phyloP scores from a whole-genome alignment of 2,888 invertebrate species.

The Schizaphis graminum region DNA sequence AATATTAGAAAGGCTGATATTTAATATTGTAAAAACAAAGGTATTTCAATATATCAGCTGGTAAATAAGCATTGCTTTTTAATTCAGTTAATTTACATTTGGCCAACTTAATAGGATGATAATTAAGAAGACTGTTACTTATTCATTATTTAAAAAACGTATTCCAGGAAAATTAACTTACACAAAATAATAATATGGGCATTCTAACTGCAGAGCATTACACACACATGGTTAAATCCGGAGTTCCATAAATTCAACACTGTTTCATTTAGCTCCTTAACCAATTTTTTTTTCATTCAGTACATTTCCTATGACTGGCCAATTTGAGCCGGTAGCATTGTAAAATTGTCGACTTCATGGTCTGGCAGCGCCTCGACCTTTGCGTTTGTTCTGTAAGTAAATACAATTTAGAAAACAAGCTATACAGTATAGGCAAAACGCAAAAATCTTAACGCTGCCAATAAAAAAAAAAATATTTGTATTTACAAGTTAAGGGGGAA shows the following conservation, averaged over 20 bases:
- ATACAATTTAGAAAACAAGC: slow-evolving; percentile 43
- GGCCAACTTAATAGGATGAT: not conserved
- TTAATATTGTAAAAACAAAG: not conserved
- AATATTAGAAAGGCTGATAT: too few relatives aligned
- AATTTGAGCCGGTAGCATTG: not conserved
- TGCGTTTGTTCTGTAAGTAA: slow-evolving; percentile 52
- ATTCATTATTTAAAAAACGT: not conserved
- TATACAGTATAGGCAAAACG: slow-evolving; percentile 36
- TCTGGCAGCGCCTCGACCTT: slow-evolving; percentile 40
- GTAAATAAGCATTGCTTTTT: not conserved
- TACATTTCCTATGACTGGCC: not conserved
- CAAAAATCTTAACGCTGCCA: slow-evolving; percentile 58
- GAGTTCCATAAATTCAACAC: not conserved
- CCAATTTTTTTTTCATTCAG: not conserved
- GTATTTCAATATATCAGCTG: not conserved
- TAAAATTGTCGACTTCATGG: not conserved
- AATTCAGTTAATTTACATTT: not conserved
- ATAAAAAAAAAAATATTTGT: not conserved
- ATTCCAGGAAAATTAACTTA: slow-evolving; percentile 2
- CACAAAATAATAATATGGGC: not conserved
- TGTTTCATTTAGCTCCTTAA: not conserved
- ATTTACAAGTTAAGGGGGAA: not conserved
- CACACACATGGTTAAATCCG: not conserved
- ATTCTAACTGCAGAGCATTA: not conserved
- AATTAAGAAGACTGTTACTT: not conserved